These are phyloP conservation scores for Eutrigla gurnardus DNA, from an alignment of 2,797 vertebrate genomes.

Conservation along the genomic window DNA sequence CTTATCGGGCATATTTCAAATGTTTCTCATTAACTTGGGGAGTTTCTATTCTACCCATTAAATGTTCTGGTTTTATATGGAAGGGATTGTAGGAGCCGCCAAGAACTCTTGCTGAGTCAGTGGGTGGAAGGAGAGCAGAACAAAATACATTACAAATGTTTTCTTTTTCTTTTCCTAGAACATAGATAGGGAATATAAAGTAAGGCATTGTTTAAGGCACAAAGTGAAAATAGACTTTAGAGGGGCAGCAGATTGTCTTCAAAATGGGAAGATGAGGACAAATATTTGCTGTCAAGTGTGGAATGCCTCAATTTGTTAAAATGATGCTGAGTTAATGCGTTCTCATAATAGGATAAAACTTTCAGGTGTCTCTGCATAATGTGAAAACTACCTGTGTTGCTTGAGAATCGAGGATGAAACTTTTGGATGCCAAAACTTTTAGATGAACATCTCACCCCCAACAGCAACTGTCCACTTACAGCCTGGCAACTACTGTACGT, in stretches of 20 bases:
- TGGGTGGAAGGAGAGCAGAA: constrained; percentile 51
- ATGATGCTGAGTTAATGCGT: constrained; percentile 3
- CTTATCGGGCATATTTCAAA: constrained; percentile 55
- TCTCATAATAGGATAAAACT: constrained; percentile 15
- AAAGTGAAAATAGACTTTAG: constrained; percentile 19
- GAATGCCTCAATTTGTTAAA: constrained; percentile 36
- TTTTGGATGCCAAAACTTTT: not conserved
- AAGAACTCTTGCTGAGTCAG: constrained; percentile 66
- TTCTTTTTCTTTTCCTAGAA: constrained; percentile 23
- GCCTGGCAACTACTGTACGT: not conserved
- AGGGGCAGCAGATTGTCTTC: constrained; percentile 13
- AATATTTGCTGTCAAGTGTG: constrained; percentile 34
- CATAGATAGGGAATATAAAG: constrained; percentile 52
- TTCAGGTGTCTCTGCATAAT: constrained; percentile 19
- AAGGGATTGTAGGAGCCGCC: constrained; percentile 56
- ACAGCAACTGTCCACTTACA: constrained; percentile 18
- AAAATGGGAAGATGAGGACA: constrained; percentile 28
- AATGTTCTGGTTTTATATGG: constrained; percentile 49
- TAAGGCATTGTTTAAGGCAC: constrained; percentile 25
- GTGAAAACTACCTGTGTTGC: constrained; percentile 13
- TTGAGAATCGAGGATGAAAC: constrained; percentile 24
- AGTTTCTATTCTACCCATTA: constrained; percentile 59
- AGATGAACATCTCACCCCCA: not conserved
- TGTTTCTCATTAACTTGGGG: constrained; percentile 57
- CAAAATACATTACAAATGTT: constrained; percentile 50